These are phyloP conservation scores for Conchocele bisecta DNA, from an alignment of 2,888 invertebrate species.

Conservation along the genomic window DNA sequence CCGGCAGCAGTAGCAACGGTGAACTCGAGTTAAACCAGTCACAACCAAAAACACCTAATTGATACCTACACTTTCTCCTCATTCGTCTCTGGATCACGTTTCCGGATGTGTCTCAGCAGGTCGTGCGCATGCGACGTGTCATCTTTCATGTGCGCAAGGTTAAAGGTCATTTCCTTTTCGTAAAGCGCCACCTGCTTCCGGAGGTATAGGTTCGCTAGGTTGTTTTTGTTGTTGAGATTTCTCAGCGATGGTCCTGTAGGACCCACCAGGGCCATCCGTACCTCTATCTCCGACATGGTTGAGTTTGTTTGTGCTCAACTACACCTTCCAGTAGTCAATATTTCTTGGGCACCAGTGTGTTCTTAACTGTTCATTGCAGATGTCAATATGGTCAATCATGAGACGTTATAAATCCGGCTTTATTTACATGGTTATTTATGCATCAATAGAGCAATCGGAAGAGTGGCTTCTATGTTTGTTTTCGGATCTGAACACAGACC, in stretches of 20 bases:
- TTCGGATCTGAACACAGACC: too few species aligned
- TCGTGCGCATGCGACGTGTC: conserved; percentile 64
- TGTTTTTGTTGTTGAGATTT: conserved; percentile 71
- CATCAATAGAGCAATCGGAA: too few species aligned
- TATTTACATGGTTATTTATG: too few species aligned
- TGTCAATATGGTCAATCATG: too few species aligned
- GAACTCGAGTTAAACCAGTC: neutral
- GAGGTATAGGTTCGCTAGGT: conserved; percentile 62
- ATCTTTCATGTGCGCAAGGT: conserved; percentile 61
- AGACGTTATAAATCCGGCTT: too few species aligned
- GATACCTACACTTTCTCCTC: conserved; percentile 78
- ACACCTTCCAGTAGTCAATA: too few species aligned
- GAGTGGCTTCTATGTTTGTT: too few species aligned
- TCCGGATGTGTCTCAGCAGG: conserved; percentile 65
- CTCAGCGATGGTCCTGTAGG: conserved; percentile 61
- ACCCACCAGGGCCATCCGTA: conserved; percentile 42
- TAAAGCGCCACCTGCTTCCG: conserved; percentile 59
- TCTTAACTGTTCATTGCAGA: too few species aligned
- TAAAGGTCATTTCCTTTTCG: conserved; percentile 61
- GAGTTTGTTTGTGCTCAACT: too few species aligned
- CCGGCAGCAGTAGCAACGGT: too few species aligned
- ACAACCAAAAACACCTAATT: neutral
- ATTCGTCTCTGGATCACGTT: conserved; percentile 66
- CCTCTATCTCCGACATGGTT: conserved; percentile 47
- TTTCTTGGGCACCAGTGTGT: too few species aligned